Evolutionary conservation across 2,888 invertebrate species (phyloP).

Genomic region (Drosophila borealis): DNA sequence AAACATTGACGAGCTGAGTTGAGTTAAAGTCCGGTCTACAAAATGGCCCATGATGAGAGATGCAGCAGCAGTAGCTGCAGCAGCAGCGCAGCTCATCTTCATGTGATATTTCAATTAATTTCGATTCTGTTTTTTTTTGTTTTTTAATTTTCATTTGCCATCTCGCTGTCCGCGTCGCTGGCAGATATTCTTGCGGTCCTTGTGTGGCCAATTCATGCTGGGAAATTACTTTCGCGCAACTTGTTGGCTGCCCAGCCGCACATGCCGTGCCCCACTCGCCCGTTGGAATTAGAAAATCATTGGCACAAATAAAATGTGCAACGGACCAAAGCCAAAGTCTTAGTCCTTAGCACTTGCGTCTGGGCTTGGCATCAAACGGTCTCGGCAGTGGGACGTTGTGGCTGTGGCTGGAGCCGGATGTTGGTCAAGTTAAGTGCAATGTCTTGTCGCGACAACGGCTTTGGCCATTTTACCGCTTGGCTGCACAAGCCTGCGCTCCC

Average conservation of each 20-base stretch:
- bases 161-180: constrained; percentile 20
- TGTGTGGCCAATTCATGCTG: constrained; percentile 34
- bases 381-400: background rate
- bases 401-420: constrained; percentile 14
- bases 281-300: constrained; percentile 73
- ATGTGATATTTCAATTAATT: constrained; percentile 75
- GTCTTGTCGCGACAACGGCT: constrained; percentile 61
- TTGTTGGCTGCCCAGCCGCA: constrained; percentile 12
- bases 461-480: constrained; percentile 64
- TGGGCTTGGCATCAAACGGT: constrained; percentile 38
- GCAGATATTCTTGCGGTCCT: constrained; percentile 34
- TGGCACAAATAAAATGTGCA: constrained; percentile 72
- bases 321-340: constrained; percentile 36
- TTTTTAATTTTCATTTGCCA: constrained; percentile 1
- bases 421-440: constrained; percentile 77
- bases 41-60: constrained; percentile 23
- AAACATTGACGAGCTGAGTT: constrained; percentile 53
- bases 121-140: constrained; percentile 52
- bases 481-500: constrained; percentile 14
- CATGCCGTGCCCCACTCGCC: background rate
- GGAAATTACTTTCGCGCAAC: constrained; percentile 63
- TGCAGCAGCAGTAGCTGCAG: background rate
- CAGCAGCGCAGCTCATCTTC: constrained; percentile 19
- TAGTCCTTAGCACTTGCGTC: constrained; percentile 42
- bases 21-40: constrained; percentile 11